Base-by-base conservation (phyloP, 2,888 invertebrate genomes). In the Sceliomorpha sp. region DNA sequence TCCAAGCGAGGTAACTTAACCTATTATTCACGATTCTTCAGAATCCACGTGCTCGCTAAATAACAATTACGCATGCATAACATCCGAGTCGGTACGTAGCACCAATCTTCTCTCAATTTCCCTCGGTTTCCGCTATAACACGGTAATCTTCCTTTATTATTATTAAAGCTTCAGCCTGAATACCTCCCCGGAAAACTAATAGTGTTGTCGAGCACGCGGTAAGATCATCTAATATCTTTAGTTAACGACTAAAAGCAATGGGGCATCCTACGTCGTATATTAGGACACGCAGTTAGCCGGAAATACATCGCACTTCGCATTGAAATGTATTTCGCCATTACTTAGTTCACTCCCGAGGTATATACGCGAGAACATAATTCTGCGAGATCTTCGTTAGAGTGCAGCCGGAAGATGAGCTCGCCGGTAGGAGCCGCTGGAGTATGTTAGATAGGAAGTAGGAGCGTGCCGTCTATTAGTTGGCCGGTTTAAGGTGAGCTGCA, bases 381-480 rank as follows among this genome's bases (percentile, higher is more conserved):
- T 70, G 48, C 53, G 68, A 72, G 71, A 69, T 73, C 73, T 77
- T 80, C 72, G 75, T 80, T 80, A 76, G 66, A 53, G 51, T 70
- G n/a, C n/a, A 68, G 72, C 64, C 68, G 68, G 53, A 58, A 59
- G 53, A 63, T 53, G 69, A 63, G 42, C 63, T 53, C n/a, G n/a
- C n/a, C n/a, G n/a, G n/a, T n/a, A n/a, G n/a, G n/a, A n/a, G n/a
- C n/a, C n/a, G n/a, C n/a, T 58, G 56, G 58, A 48, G 53, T 69
- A 69, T 53, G 48, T 60, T 40, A 56, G 26, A 29, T 27, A 58
- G 42, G 60, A 71, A 55, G 62, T 62, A 47, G 53, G 58, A 73
- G 63, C 69, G 64, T 42, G 73, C 59, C 68, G 75, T 79, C 75
- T 80, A 79, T 82, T 79, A 80, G 76, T 79, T 73, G 75, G 76